Conservation (phyloP, 2,113 vertebrate species). For the Eubucco bourcierii region DNA sequence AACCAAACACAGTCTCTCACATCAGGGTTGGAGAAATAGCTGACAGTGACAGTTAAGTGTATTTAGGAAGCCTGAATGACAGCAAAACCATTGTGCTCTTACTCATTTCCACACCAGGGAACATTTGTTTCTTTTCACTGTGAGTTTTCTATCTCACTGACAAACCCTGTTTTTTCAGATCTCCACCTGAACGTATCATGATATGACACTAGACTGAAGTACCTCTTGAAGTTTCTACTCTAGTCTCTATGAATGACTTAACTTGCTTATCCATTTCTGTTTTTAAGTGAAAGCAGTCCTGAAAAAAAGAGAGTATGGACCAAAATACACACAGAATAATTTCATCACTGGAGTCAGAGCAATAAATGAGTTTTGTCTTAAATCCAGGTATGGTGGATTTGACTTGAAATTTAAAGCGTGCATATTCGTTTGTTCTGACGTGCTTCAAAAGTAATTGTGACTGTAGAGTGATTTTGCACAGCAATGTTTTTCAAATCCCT, state of each 20-base stretch:
- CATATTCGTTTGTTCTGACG: neutral
- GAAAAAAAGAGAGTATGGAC: conserved; percentile 96
- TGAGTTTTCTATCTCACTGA: neutral
- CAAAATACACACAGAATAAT: conserved; percentile 97
- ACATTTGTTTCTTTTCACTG: neutral
- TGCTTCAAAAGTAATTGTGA: neutral
- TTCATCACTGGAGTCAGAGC: conserved; percentile 98
- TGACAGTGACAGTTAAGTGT: neutral
- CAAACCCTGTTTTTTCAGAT: neutral
- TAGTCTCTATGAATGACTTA: neutral
- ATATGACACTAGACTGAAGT: neutral
- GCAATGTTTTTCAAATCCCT: neutral
- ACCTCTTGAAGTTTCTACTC: neutral
- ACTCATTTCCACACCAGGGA: neutral
- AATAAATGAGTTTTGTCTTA: conserved; percentile 98
- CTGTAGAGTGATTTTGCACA: neutral
- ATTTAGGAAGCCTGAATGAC: neutral
- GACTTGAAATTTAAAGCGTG: neutral
- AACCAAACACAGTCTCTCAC: neutral
- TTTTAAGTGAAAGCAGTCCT: conserved; percentile 92
- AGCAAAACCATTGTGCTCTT: neutral
- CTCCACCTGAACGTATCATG: neutral
- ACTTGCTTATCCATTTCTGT: conserved; percentile 21
- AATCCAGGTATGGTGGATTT: conserved; percentile 85
- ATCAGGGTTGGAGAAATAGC: neutral